phyloP scores from a whole-genome alignment of 2,888 invertebrate genomes.

The Ichneumon xanthorius region DNA sequence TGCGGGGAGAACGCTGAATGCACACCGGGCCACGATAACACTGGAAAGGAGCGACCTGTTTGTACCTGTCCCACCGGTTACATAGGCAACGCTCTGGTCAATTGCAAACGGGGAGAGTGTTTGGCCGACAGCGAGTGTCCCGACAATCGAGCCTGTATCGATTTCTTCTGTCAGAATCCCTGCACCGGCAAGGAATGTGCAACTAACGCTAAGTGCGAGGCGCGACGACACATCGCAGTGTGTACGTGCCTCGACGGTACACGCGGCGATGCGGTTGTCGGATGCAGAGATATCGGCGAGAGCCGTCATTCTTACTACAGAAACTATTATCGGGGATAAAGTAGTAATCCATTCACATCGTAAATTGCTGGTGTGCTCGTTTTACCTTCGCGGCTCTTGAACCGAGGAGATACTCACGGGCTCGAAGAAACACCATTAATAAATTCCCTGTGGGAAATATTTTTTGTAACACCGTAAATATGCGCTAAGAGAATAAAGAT shows the following conservation, averaged over 20 bases:
- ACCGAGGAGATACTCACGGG: background rate
- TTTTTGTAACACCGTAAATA: conserved; percentile 19
- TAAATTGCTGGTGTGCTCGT: background rate
- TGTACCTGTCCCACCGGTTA: conserved; percentile 93
- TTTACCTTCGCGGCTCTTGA: background rate
- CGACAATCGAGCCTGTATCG: conserved; percentile 91
- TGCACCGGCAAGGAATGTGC: conserved; percentile 92
- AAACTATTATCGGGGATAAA: conserved; percentile 22
- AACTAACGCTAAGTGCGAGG: conserved; percentile 90
- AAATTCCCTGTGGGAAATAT: conserved; percentile 35
- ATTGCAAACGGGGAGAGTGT: conserved; percentile 93
- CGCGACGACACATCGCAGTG: conserved; percentile 92
- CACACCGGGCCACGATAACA: conserved; percentile 93
- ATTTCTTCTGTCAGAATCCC: conserved; percentile 89
- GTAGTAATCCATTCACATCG: background rate
- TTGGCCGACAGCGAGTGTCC: conserved; percentile 91
- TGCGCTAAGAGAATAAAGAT: conserved; percentile 31
- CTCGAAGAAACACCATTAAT: conserved; percentile 12
- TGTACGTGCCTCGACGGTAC: conserved; percentile 92
- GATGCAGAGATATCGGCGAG: conserved; percentile 83
- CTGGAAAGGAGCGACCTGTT: conserved; percentile 93
- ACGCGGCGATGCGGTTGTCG: conserved; percentile 87
- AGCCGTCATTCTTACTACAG: background rate
- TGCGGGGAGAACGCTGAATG: conserved; percentile 93
- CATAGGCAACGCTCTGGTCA: conserved; percentile 91